Evolutionary conservation across 2,797 vertebrate species (phyloP), one percentile per base, ranked within the genome.

Genomic region (Carduelis carduelis): DNA sequence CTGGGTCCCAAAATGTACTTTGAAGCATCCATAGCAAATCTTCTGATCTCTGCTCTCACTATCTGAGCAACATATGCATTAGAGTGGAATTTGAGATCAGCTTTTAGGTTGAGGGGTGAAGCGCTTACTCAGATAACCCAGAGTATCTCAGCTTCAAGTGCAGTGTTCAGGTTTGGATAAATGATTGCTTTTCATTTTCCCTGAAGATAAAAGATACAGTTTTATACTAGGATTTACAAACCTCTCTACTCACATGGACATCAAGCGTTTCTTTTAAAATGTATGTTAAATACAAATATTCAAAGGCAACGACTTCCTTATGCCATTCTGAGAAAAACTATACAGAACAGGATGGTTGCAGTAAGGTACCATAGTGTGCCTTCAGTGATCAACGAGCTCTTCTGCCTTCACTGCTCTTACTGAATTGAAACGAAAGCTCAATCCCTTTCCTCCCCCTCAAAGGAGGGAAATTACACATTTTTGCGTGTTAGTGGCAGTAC

Each of bases 111-210:
- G 80, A 87, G 56, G 68, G 83, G 86, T 92, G 83, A 95, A 83
- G 61, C 1, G 8, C 70, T 93, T 81, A 37, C 72, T 77, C 43
- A 95, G 94, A 96, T 96, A 97, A 96, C 96, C 90, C 63, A 61
- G 37, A 24, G 49, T 71, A 95, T 92, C 87, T 89, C 17, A 4
- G 72, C 84, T 85, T 93, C 78, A 94, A 94, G 92, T 82, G 85
- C 60, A 90, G 63, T 66, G 91, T 78, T 95, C 78, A 78, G 85
- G 78, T 90, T 87, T 2, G 21, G 95, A 83, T 91, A 95, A 77
- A 66, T 61, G 75, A 95, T 94, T 96, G 75, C 96, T 95, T 96
- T 95, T 95, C 79, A 81, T 89, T 90, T 92, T 55, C 77, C 70
- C 15, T 3, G 9, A 85, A 95, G 84, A 93, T 71, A 87, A 94